Evolutionary conservation across 2,113 vertebrate genomes (phyloP).

Genomic region (Mastomys natalensis): DNA sequence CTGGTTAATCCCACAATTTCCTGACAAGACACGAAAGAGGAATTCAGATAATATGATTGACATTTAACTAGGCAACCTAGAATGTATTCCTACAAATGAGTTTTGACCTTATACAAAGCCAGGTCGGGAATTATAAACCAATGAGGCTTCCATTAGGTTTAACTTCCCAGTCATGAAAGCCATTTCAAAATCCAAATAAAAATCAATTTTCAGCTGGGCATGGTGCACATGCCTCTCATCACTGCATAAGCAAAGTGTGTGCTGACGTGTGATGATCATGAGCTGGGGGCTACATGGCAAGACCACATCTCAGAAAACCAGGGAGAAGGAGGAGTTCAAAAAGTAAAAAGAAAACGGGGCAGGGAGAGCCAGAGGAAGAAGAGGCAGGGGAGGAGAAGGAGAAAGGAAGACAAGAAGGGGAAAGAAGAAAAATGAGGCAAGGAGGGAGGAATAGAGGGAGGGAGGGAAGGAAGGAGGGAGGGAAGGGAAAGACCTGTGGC

Average conservation of each 20-base stretch:
- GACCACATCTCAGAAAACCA: not conserved
- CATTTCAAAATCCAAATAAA: constrained; percentile 37
- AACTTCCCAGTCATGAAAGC: not conserved
- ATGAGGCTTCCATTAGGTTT: not conserved
- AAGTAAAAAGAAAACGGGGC: not conserved
- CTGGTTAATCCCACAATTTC: constrained; percentile 56
- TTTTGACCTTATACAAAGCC: constrained; percentile 30
- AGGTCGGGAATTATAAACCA: constrained; percentile 31
- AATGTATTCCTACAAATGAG: constrained; percentile 27
- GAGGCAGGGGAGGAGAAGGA: not conserved
- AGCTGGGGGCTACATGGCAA: not conserved
- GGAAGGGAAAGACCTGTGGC: not conserved
- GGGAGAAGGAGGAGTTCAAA: not conserved
- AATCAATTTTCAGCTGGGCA: not conserved
- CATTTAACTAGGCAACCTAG: constrained; percentile 52
- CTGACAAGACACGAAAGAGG: constrained; percentile 44
- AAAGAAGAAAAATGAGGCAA: not conserved
- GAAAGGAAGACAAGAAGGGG: not conserved
- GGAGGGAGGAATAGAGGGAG: not conserved
- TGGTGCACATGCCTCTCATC: not conserved
- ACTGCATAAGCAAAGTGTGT: too few species aligned
- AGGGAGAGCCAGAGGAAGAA: too few species aligned
- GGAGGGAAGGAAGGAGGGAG: not conserved
- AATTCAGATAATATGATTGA: constrained; percentile 39
- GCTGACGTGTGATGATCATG: not conserved